A percentile compares a stretch with the other conserved stretches of the same genome.
phyloP scores from a whole-genome alignment of 2,113 vertebrate species.

The Oncorhynchus tshawytscha region DNA sequence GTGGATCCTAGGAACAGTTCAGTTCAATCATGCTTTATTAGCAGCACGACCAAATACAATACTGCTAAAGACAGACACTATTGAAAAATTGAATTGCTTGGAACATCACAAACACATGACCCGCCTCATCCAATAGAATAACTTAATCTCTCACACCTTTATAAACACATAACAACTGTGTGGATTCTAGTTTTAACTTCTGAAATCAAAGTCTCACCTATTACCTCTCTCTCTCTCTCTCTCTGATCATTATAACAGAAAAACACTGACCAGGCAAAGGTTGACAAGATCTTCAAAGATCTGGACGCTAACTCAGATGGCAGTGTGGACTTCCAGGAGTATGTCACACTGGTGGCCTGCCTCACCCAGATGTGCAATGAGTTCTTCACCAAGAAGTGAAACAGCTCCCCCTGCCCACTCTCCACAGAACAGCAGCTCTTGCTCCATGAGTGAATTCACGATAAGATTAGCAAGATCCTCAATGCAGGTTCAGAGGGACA shows the following conservation, averaged over 20 bases:
- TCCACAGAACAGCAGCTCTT: background rate
- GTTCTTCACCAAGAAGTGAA: background rate
- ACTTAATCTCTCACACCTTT: too few relatives aligned
- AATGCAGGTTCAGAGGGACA: background rate
- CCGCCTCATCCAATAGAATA: too few relatives aligned
- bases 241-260: slow-evolving; percentile 28
- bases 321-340: slow-evolving; percentile 59
- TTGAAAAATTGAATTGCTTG: background rate
- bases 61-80: background rate
- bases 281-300: slow-evolving; percentile 47
- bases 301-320: slow-evolving; percentile 53
- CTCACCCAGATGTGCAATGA: slow-evolving; percentile 31
- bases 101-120: background rate
- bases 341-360: slow-evolving; percentile 32
- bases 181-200: too few relatives aligned
- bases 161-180: too few relatives aligned
- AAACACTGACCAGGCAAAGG: background rate
- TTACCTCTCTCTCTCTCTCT: background rate
- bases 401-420: background rate
- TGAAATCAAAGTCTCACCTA: too few relatives aligned
- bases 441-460: background rate
- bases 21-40: too few relatives aligned
- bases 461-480: background rate
- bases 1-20: slow-evolving; percentile 15
- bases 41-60: background rate